Conservation (phyloP, 2,888 invertebrate genomes). For the Parochlus steinenii region DNA sequence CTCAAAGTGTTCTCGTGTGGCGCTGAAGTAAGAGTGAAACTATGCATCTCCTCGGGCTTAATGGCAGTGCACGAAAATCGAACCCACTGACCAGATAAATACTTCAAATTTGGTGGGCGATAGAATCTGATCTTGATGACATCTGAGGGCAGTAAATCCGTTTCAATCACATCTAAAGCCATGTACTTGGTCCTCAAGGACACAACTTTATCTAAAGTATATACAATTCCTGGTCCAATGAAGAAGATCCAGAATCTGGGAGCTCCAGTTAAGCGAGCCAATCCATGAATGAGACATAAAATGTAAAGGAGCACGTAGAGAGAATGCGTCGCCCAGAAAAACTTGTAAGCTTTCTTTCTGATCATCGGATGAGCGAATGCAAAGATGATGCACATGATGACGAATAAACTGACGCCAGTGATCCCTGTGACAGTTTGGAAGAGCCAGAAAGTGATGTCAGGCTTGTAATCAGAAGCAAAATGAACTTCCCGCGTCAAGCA, state of each 20-base stretch:
- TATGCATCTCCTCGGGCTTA: constrained; percentile 79
- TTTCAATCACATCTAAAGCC: constrained; percentile 83
- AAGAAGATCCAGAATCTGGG: constrained; percentile 91
- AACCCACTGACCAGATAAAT: constrained; percentile 89
- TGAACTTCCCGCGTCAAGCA: constrained; percentile 88
- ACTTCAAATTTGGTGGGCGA: constrained; percentile 86
- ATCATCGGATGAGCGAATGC: constrained; percentile 92
- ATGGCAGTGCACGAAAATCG: constrained; percentile 82
- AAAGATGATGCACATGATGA: constrained; percentile 87
- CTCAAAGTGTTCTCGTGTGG: constrained; percentile 91
- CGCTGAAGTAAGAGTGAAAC: constrained; percentile 88
- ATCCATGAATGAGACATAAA: constrained; percentile 73
- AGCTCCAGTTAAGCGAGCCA: constrained; percentile 80
- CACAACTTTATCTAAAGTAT: constrained; percentile 81
- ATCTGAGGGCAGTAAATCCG: constrained; percentile 83
- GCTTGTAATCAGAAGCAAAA: constrained; percentile 85
- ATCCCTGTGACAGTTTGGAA: constrained; percentile 86
- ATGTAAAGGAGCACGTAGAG: constrained; percentile 75
- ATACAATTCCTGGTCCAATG: constrained; percentile 76
- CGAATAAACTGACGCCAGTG: constrained; percentile 72
- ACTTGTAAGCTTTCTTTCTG: constrained; percentile 83
- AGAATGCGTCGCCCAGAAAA: constrained; percentile 89
- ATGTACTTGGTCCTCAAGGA: constrained; percentile 80
- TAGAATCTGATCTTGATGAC: constrained; percentile 91
- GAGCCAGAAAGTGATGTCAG: constrained; percentile 89